Evolutionary conservation across 2,797 vertebrate genomes (phyloP).

Genomic region (Brotula barbata): DNA sequence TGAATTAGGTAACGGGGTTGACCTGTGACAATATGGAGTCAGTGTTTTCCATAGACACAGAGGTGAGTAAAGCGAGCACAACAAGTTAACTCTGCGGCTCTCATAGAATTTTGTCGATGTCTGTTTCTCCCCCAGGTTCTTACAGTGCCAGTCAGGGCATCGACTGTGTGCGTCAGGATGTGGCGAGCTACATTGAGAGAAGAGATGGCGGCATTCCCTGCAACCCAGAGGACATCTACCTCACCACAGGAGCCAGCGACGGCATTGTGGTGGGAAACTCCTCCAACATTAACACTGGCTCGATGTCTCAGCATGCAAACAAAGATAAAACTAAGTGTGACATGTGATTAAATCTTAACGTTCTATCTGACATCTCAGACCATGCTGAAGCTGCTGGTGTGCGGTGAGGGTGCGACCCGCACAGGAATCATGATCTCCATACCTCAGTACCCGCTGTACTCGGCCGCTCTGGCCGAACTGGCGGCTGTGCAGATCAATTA

Average conservation of each 20-base stretch:
- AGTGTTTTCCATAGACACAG: too few species aligned
- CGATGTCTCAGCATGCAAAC: slow-evolving; percentile 2
- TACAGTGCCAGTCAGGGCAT: slow-evolving; percentile 91
- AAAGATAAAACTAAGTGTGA: background rate
- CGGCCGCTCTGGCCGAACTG: slow-evolving; percentile 83
- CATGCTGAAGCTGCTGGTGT: slow-evolving; percentile 87
- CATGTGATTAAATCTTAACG: background rate
- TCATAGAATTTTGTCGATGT: slow-evolving; percentile 1
- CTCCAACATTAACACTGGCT: background rate
- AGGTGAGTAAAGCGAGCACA: too few species aligned
- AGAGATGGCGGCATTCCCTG: slow-evolving; percentile 85
- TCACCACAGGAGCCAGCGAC: slow-evolving; percentile 89
- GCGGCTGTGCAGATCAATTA: slow-evolving; percentile 85
- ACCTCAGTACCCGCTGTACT: slow-evolving; percentile 92
- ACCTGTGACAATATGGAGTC: too few species aligned
- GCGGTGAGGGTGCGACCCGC: slow-evolving; percentile 76
- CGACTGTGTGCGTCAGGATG: slow-evolving; percentile 83
- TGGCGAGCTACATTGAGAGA: slow-evolving; percentile 83
- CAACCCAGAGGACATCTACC: slow-evolving; percentile 84
- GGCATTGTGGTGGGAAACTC: slow-evolving; percentile 83
- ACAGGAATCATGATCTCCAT: slow-evolving; percentile 89
- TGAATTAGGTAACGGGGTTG: background rate
- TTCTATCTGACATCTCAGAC: slow-evolving; percentile 68
- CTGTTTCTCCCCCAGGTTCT: slow-evolving; percentile 74
- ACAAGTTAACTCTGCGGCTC: too few species aligned